Evolutionary conservation across 2,113 vertebrate genomes (phyloP), one percentile per base, ranked within the genome.

Genomic region (Craseonycteris thonglongyai): DNA sequence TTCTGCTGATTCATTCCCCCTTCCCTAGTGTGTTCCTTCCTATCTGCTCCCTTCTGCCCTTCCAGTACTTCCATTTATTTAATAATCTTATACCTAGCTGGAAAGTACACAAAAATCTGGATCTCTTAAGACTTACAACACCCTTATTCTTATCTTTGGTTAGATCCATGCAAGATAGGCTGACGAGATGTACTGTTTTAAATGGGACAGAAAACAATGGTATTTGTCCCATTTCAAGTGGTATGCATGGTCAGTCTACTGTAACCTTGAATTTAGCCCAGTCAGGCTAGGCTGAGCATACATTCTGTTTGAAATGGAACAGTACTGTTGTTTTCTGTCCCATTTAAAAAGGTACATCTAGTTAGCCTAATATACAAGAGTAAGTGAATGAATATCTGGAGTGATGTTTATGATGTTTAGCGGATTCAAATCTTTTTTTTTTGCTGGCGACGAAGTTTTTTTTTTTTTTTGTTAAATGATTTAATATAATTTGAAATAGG

Each of bases 331-430:
- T n/a, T n/a, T n/a, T n/a, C n/a, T n/a, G n/a, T n/a, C n/a, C n/a
- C n/a, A n/a, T n/a, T n/a, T n/a, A n/a, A n/a, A n/a, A n/a, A n/a
- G n/a, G n/a, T n/a, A n/a, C n/a, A n/a, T n/a, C n/a, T n/a, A n/a
- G n/a, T n/a, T n/a, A n/a, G n/a, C n/a, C n/a, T n/a, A n/a, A n/a
- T n/a, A n/a, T n/a, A 19, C 9, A 51, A 66, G 51, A 84, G 71
- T 24, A 91, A 96, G 42, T 84, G n/a, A 95, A 93, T 45, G 58
- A 61, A 45, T 92, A 18, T 66, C 91, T 91, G n/a, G n/a, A n/a
- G n/a, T n/a, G n/a, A n/a, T n/a, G n/a, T n/a, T n/a, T n/a, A n/a
- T n/a, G n/a, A n/a, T n/a, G 18, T 42, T 14, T 91, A 30, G 16
- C 90, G 45, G 68, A 45, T 85, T 97, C 63, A 58, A 19, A 68